A percentile compares a stretch with the other conserved stretches of the same genome.
phyloP scores from a whole-genome alignment of 2,113 vertebrate genomes.

The Neogale vison region DNA sequence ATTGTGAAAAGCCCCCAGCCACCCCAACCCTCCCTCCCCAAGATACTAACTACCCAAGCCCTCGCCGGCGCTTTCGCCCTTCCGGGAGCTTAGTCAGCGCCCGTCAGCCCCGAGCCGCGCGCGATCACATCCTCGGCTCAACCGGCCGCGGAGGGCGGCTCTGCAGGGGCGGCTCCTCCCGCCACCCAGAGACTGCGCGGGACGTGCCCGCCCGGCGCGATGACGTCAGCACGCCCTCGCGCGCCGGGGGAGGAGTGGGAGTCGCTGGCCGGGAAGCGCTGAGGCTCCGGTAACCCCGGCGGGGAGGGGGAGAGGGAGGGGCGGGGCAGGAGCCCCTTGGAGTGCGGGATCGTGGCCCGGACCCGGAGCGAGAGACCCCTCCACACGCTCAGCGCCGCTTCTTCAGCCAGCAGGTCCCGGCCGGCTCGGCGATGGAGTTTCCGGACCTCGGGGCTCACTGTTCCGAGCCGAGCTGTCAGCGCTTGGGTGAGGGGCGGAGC shows the following conservation, averaged over 20 bases:
- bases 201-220: constrained; percentile 34
- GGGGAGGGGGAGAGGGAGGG: constrained; percentile 39
- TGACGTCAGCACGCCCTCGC: constrained; percentile 63
- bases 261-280: not conserved
- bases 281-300: not conserved
- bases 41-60: not conserved
- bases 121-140: accelerated
- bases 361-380: not conserved
- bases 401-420: not conserved
- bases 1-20: not conserved
- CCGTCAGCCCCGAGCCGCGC: accelerated
- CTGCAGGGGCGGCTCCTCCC: accelerated
- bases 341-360: not conserved
- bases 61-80: not conserved
- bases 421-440: constrained; percentile 90
- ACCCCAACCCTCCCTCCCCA: not conserved
- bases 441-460: constrained; percentile 95
- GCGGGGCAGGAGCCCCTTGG: not conserved
- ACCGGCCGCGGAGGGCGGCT: accelerated
- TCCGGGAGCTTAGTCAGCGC: accelerated
- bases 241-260: constrained; percentile 30
- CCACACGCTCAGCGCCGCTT: not conserved
- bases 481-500: constrained; percentile 87
- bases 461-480: constrained; percentile 92
- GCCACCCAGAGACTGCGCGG: not conserved